Percentiles rank a stretch among this genome's conserved stretches.
Evolutionary conservation across 2,113 vertebrate genomes (phyloP).

Genomic region (Gnathonemus longibarbis): DNA sequence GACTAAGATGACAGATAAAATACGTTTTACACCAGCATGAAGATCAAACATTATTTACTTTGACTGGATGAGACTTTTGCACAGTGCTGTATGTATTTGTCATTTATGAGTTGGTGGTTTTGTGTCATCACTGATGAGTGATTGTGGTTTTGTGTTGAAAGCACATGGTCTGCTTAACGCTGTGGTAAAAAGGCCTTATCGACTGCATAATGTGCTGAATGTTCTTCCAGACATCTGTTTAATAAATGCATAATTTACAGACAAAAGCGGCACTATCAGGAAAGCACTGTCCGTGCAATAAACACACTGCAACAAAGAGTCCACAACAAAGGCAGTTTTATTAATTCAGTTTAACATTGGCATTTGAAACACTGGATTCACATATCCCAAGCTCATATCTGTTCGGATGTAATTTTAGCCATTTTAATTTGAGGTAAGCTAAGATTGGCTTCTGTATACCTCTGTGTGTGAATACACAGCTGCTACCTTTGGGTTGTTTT

Average conservation of each 20-base stretch:
- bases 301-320: not conserved
- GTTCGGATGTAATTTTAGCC: not conserved
- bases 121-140: not conserved
- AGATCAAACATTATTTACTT: not conserved
- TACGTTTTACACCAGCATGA: too few species aligned
- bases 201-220: not conserved
- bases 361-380: not conserved
- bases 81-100: not conserved
- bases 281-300: not conserved
- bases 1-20: too few species aligned
- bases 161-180: not conserved
- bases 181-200: slow-evolving; percentile 5
- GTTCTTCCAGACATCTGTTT: slow-evolving; percentile 13
- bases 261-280: not conserved
- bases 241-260: slow-evolving; percentile 16
- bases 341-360: not conserved
- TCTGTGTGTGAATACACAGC: not conserved
- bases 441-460: not conserved
- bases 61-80: not conserved
- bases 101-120: not conserved
- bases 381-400: not conserved
- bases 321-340: not conserved
- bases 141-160: slow-evolving; percentile 7
- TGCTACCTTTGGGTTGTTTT: too few species aligned
- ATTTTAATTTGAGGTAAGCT: not conserved